Base-by-base conservation (phyloP, 2,113 vertebrate genomes). In the Silurus glanis region DNA sequence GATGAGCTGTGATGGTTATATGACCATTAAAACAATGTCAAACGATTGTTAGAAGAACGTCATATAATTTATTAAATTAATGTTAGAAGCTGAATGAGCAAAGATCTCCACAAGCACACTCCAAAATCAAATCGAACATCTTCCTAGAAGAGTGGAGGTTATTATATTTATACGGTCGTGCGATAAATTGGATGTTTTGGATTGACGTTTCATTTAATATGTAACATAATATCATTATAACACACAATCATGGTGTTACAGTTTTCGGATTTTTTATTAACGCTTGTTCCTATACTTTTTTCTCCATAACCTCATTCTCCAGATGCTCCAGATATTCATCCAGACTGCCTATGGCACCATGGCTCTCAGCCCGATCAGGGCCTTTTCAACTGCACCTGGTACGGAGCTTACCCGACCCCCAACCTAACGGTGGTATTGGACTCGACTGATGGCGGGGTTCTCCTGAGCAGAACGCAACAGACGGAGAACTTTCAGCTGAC, bases 331-430 rank as follows among this genome's bases (percentile, higher is more conserved):
- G 88, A 89, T 0, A 89, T 89, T 1, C 86, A 92, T 19, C 96
- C 94, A 0, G 91, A 93, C 56, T 99, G 98, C 84, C 90, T 83
- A 86, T 96, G 95, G 87, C 89, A 89, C 10, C 61, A 55, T 2
- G 88, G 83, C 0, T 81, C 71, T 0, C 88, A 90, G 0, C 80
- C 86, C 0, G 88, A 92, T 25, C 79, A 80, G 9, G 81, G 97
- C 78, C 89, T 93, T 78, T 95, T 99, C 88, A 92, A 53, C 85
- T 99, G 98, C 93, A 92, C 23, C 87, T 99, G 98, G 98, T 85
- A 90, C 0, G 96, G 95, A 5, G 95, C 95, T 0, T 96, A 97
- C 85, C 98, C 97, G 14, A 51, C 90, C 21, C 97, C 98, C 1
- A 91, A 80, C 2, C 94, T 99, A 80, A 89, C 92, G 76, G 89